Evolutionary conservation across 2,888 invertebrate genomes (phyloP).

Genomic region (Pyrrhosoma nymphula): DNA sequence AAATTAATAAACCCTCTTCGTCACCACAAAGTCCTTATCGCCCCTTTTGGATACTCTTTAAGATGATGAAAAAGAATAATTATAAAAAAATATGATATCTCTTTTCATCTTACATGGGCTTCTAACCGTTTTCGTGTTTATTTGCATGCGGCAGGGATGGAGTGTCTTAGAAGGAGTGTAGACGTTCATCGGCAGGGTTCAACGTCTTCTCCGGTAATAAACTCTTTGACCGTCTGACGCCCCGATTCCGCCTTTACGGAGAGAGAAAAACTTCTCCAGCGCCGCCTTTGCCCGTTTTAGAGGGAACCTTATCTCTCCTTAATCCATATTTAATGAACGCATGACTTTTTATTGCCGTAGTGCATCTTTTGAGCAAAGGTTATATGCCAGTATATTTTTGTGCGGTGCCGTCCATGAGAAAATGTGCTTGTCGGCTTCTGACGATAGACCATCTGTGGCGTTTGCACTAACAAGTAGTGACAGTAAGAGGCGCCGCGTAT

Average conservation of each 20-base stretch:
- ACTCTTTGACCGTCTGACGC: constrained; percentile 13
- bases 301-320: background rate
- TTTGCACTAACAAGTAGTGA: no score
- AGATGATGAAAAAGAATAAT: background rate
- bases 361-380: background rate
- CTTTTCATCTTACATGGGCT: background rate
- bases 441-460: no score
- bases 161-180: background rate
- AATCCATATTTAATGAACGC: background rate
- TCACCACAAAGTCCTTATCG: constrained; percentile 24
- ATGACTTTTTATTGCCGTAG: background rate
- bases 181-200: constrained; percentile 38
- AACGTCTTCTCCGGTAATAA: constrained; percentile 47
- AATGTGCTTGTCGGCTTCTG: no score
- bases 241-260: background rate
- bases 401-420: no score
- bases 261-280: background rate
- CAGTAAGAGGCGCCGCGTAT: no score
- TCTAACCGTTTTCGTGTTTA: background rate
- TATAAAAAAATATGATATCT: background rate
- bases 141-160: background rate
- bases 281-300: background rate
- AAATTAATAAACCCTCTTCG: constrained; percentile 34
- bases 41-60: background rate
- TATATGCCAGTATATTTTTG: no score